Percentiles rank a stretch among this genome's conserved stretches.
phyloP scores from a whole-genome alignment of 2,888 invertebrate genomes.

The Eristalis intricaria region DNA sequence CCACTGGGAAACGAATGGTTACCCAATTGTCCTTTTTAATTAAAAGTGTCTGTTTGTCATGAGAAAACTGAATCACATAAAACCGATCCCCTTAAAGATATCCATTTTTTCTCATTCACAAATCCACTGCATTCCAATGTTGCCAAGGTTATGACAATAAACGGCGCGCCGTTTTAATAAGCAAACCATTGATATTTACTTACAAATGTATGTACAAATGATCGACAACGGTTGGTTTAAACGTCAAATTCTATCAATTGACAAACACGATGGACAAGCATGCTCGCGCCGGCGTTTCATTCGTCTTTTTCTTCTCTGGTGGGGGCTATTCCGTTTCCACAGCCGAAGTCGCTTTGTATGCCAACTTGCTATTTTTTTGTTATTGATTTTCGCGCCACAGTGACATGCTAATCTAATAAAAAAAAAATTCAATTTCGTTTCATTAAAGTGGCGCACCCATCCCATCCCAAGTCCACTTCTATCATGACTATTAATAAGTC shows the following conservation, averaged over 20 bases:
- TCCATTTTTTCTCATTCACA: not conserved
- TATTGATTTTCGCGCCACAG: constrained; percentile 32
- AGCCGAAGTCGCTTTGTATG: not conserved
- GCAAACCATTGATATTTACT: not conserved
- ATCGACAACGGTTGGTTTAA: not conserved
- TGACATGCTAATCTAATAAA: constrained; percentile 32
- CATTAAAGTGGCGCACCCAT: constrained; percentile 50
- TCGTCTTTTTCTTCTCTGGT: not conserved
- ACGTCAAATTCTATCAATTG: not conserved
- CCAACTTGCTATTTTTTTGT: constrained; percentile 1
- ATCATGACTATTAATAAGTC: constrained; percentile 41
- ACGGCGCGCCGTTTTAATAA: not conserved
- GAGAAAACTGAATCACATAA: too few relatives aligned
- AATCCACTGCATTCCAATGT: not conserved
- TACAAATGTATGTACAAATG: not conserved
- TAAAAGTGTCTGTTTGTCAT: too few relatives aligned
- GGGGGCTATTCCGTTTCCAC: not conserved
- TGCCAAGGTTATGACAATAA: not conserved
- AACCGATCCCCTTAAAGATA: not conserved
- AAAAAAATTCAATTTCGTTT: constrained; percentile 34
- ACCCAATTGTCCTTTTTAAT: too few relatives aligned
- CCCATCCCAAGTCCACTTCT: constrained; percentile 1
- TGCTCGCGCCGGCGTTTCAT: not conserved
- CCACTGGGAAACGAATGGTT: too few relatives aligned
- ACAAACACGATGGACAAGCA: not conserved